Evolutionary conservation across 2,797 vertebrate genomes (phyloP).

Genomic region (Varecia variegata): DNA sequence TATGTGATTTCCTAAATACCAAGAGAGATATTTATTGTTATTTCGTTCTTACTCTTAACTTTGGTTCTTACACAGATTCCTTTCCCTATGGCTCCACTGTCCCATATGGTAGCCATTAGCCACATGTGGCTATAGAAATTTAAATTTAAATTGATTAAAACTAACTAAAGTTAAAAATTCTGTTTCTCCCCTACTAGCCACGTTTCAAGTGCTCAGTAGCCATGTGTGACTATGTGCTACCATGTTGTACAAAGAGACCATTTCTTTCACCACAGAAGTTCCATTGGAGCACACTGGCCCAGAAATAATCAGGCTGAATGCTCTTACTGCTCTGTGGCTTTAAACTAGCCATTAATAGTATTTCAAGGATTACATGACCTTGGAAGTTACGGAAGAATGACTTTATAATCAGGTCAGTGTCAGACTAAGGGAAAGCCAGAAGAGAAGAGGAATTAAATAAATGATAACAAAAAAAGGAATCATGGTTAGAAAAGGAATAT

Average conservation of each 20-base stretch:
- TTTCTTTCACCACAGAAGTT: neutral
- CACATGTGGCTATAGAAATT: neutral
- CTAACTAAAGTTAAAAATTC: constrained; percentile 12
- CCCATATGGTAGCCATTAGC: neutral
- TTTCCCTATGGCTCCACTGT: neutral
- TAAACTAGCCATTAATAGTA: neutral
- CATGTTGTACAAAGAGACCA: neutral
- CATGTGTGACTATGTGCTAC: neutral
- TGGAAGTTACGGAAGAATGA: neutral
- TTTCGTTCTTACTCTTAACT: neutral
- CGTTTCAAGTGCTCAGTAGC: neutral
- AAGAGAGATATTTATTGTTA: neutral
- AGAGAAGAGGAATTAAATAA: neutral
- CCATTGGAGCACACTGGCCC: neutral
- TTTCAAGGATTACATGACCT: neutral
- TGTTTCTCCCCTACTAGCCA: neutral
- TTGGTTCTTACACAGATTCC: neutral
- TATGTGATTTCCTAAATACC: neutral
- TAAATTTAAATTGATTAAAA: constrained; percentile 29
- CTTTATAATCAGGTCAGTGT: neutral
- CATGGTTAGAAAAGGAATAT: neutral
- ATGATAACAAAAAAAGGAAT: neutral
- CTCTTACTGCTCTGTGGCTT: neutral
- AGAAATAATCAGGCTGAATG: neutral
- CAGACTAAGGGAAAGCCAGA: neutral